Conservation (phyloP, 2,888 invertebrate species). For the Pristionchus mayeri region DNA sequence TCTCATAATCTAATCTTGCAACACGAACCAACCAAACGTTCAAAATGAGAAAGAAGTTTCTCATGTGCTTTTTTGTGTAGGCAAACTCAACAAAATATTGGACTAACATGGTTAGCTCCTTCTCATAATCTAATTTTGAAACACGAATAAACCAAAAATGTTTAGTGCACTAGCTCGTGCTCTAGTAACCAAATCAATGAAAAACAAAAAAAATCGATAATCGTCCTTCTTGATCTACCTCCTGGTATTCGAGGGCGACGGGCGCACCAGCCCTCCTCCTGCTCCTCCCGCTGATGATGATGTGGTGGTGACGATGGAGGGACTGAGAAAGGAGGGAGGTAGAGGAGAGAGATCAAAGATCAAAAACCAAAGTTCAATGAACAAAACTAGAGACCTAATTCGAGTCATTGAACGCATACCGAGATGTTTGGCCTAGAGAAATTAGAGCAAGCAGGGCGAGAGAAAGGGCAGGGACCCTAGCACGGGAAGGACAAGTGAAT, state of each 20-base stretch:
- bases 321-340: background rate
- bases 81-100: too few species aligned
- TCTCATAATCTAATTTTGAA: too few species aligned
- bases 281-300: conserved; percentile 24
- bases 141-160: too few species aligned
- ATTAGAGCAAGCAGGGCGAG: background rate
- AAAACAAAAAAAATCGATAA: too few species aligned
- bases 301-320: conserved; percentile 24
- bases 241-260: conserved; percentile 12
- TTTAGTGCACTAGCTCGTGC: too few species aligned
- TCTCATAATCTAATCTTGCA: too few species aligned
- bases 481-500: background rate
- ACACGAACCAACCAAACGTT: too few species aligned
- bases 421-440: background rate
- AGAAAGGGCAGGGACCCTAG: background rate
- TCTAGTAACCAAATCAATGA: too few species aligned
- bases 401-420: background rate
- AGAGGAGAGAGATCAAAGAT: conserved; percentile 28
- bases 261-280: conserved; percentile 11
- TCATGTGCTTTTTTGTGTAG: too few species aligned
- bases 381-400: background rate
- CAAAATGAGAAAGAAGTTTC: too few species aligned
- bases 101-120: too few species aligned
- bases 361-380: background rate
- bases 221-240: background rate